phyloP scores from a whole-genome alignment of 23 tunicate genomes.

The Clavelina lepadiformis region DNA sequence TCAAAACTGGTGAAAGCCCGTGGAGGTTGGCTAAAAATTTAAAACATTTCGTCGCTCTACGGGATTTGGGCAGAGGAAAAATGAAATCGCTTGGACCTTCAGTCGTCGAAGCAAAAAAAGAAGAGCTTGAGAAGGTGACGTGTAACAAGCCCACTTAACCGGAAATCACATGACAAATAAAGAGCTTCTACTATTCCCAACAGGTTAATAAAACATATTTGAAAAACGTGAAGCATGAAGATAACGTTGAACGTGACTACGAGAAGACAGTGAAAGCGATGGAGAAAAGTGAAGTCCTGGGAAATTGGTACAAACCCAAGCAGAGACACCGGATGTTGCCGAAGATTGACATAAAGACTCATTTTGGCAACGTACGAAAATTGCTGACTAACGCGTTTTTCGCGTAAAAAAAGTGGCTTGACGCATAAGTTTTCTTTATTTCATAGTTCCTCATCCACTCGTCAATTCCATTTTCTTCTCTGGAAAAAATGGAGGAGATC shows the following conservation, averaged over 20 bases:
- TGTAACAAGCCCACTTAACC: background rate
- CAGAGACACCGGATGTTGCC: slow-evolving; percentile 62
- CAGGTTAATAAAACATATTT: too few relatives aligned
- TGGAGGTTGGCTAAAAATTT: slow-evolving; percentile 56
- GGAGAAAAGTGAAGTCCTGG: slow-evolving; percentile 54
- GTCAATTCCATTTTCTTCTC: slow-evolving; percentile 59
- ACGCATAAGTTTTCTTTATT: slow-evolving; percentile 8
- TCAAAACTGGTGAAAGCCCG: slow-evolving; percentile 48
- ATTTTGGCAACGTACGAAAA: slow-evolving; percentile 49
- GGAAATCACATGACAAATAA: background rate
- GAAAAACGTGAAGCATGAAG: slow-evolving; percentile 18
- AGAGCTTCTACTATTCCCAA: too few relatives aligned
- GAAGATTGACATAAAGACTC: slow-evolving; percentile 58
- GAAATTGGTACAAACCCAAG: slow-evolving; percentile 73
- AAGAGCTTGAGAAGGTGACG: slow-evolving; percentile 6
- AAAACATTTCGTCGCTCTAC: slow-evolving; percentile 27
- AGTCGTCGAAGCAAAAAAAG: slow-evolving; percentile 19
- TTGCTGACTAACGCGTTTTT: background rate
- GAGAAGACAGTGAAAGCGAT: slow-evolving; percentile 26
- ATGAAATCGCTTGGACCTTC: slow-evolving; percentile 3
- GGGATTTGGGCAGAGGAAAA: background rate
- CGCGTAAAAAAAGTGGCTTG: background rate
- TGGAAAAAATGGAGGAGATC: slow-evolving; percentile 43
- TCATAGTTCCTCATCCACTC: slow-evolving; percentile 83
- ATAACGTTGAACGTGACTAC: slow-evolving; percentile 58